phyloP scores from a whole-genome alignment of 92 coral and sea anemone genomes.

The Metridium senile region DNA sequence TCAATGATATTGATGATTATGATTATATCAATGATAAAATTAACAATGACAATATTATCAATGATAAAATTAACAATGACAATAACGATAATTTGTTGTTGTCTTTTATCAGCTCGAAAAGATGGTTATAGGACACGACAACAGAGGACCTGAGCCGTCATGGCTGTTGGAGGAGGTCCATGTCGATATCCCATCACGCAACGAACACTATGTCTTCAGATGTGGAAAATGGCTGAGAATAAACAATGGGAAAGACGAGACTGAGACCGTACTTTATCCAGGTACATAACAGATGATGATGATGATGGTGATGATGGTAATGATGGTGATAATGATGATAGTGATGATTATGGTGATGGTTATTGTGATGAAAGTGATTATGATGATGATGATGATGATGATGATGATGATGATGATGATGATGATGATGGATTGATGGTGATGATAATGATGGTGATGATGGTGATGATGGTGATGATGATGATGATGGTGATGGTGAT shows the following conservation, averaged over 20 bases:
- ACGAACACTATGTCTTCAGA: constrained; percentile 75
- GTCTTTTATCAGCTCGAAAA: constrained; percentile 54
- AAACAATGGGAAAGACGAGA: constrained; percentile 58
- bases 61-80: not conserved
- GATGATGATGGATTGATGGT: no score
- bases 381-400: no score
- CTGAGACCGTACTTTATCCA: constrained; percentile 70
- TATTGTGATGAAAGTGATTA: not conserved
- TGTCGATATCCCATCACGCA: constrained; percentile 76
- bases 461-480: not conserved
- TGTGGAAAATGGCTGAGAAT: constrained; percentile 75
- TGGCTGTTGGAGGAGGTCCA: constrained; percentile 88
- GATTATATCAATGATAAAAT: not conserved
- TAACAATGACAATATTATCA: not conserved
- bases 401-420: no score
- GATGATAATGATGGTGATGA: no score
- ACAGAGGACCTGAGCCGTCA: constrained; percentile 55
- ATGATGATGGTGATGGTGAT: not conserved
- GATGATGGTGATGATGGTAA: not conserved
- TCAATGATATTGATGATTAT: not conserved
- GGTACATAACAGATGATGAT: constrained; percentile 23
- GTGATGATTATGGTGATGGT: not conserved
- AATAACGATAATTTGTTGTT: not conserved
- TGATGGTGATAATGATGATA: not conserved
- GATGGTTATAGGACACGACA: constrained; percentile 82